Percentiles rank a stretch among this genome's conserved stretches.
Conservation (phyloP, 2,113 vertebrate genomes). For the Megaleporinus macrocephalus region DNA sequence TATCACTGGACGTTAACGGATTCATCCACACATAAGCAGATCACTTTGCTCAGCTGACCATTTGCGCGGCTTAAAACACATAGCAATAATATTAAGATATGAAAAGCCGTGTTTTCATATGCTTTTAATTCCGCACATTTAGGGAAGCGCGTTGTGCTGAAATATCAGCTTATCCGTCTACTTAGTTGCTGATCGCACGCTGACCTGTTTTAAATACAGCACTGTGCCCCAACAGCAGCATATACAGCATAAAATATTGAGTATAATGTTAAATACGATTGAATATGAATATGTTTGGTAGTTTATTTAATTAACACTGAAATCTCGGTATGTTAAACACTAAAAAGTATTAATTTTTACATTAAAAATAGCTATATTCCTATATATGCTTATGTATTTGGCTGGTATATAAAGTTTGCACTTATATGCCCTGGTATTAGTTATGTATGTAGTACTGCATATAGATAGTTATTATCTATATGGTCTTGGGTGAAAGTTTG, state of each 20-base stretch:
- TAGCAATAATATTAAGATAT: conserved; percentile 33
- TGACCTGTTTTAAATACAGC: conserved; percentile 16
- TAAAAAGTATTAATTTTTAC: no score
- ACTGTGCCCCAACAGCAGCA: neutral
- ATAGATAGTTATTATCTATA: no score
- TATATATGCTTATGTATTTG: no score
- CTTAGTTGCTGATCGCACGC: neutral
- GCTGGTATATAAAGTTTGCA: no score
- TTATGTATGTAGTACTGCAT: no score
- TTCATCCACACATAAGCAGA: conserved; percentile 47
- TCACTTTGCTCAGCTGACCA: conserved; percentile 44
- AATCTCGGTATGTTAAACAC: no score
- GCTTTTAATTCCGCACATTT: conserved; percentile 44
- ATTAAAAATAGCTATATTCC: no score
- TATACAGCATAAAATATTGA: neutral
- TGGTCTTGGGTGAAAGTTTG: no score
- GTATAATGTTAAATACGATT: neutral
- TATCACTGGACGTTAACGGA: conserved; percentile 42
- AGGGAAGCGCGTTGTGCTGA: conserved; percentile 21
- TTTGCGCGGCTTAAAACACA: conserved; percentile 46
- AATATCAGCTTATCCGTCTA: conserved; percentile 41
- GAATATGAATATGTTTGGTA: neutral
- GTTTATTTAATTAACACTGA: no score
- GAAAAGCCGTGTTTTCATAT: conserved; percentile 50
- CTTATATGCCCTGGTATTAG: no score